Percentiles rank a stretch among this genome's conserved stretches.
Evolutionary conservation across 1,140 invertebrate species (phyloP).

Genomic region (Brachionus rubens): DNA sequence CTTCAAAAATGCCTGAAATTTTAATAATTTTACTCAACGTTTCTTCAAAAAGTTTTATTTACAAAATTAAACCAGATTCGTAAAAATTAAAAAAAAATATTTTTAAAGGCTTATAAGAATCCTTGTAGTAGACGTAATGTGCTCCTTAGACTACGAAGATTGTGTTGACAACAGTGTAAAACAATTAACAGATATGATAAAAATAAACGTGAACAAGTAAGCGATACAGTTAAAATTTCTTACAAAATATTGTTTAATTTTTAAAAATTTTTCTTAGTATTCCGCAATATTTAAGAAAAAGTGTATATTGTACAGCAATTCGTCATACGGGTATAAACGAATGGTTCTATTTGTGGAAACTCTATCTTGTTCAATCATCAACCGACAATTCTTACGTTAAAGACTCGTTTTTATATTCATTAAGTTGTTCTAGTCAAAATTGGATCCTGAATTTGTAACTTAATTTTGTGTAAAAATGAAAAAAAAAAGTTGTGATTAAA

Average conservation of each 20-base stretch:
- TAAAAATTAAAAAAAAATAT: background rate
- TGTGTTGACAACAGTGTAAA: constrained; percentile 45
- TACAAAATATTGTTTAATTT: too few species aligned
- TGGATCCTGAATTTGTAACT: constrained; percentile 45
- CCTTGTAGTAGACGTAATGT: constrained; percentile 32
- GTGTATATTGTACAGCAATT: constrained; percentile 45
- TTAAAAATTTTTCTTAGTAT: constrained; percentile 4
- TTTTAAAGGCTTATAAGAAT: constrained; percentile 21
- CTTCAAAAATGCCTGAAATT: too few species aligned
- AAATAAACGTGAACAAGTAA: constrained; percentile 45
- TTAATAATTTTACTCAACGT: too few species aligned
- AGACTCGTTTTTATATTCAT: constrained; percentile 22
- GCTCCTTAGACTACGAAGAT: constrained; percentile 41
- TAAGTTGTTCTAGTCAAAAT: constrained; percentile 41
- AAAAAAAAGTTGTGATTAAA: too few species aligned
- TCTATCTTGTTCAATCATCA: background rate
- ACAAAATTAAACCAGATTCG: background rate
- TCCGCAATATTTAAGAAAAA: constrained; percentile 31
- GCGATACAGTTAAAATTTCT: background rate
- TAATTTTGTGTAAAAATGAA: too few species aligned
- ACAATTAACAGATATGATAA: constrained; percentile 39
- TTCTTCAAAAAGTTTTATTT: background rate
- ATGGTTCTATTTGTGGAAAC: constrained; percentile 41
- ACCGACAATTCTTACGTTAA: background rate
- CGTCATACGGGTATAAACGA: constrained; percentile 40